Conservation (phyloP, 2,797 vertebrate genomes). For the Tokudaia tokunoshimensis region DNA sequence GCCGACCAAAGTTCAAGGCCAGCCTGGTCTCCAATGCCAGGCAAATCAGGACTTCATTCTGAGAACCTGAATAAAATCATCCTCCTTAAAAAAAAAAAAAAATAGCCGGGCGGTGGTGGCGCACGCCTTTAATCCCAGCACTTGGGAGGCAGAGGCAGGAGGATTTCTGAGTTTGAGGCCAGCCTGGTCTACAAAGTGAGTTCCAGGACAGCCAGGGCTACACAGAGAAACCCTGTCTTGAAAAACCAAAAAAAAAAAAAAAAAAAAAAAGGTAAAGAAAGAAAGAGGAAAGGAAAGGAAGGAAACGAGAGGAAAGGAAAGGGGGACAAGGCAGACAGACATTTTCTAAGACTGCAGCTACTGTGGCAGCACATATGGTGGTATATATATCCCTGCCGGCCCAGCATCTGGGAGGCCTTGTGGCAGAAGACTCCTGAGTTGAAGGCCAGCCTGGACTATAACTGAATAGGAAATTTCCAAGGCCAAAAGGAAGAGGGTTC, state of each 20-base stretch:
- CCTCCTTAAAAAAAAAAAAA: background rate
- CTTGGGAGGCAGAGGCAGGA: too few species aligned
- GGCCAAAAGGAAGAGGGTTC: background rate
- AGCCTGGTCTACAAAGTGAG: too few species aligned
- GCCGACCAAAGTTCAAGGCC: background rate
- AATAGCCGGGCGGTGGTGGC: too few species aligned
- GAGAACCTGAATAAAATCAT: background rate
- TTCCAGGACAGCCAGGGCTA: too few species aligned
- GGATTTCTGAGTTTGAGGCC: too few species aligned
- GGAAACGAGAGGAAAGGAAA: too few species aligned
- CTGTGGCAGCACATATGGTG: background rate
- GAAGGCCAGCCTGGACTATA: background rate
- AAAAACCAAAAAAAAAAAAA: background rate
- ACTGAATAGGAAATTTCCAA: conserved; percentile 50
- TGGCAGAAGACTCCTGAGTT: background rate
- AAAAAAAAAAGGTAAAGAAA: background rate
- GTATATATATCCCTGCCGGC: too few species aligned
- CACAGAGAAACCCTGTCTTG: too few species aligned
- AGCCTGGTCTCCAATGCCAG: background rate
- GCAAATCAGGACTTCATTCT: background rate
- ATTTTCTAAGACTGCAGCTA: background rate
- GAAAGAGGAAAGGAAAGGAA: too few species aligned
- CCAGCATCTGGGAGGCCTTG: background rate
- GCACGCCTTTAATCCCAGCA: too few species aligned
- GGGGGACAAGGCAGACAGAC: too few species aligned